Conservation (phyloP, 92 coral and sea anemone species). For the Pocillopora meandrina region DNA sequence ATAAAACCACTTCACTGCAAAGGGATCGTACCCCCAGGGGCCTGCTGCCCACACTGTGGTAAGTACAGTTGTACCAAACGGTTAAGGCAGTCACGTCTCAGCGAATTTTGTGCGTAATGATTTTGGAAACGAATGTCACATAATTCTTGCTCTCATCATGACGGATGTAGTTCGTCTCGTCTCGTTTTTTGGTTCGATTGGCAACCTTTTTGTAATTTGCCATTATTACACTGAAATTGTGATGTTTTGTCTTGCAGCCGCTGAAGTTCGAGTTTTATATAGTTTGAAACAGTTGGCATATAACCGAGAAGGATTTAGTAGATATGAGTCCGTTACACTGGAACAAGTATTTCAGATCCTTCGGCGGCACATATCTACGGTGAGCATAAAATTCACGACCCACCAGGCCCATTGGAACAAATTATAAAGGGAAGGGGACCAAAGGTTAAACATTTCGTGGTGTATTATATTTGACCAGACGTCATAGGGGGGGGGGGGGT, state of each 20-base stretch:
- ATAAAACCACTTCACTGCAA: slow-evolving; percentile 76
- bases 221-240: neutral
- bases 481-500: no score
- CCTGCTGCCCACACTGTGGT: slow-evolving; percentile 96
- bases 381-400: slow-evolving; percentile 38
- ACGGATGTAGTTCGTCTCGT: neutral
- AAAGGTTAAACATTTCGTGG: no score
- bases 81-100: neutral
- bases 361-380: slow-evolving; percentile 93
- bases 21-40: slow-evolving; percentile 94
- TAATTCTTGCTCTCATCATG: neutral
- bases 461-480: no score
- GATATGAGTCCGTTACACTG: slow-evolving; percentile 76
- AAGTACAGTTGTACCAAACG: slow-evolving; percentile 19
- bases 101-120: neutral
- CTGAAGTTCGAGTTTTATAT: slow-evolving; percentile 83
- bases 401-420: neutral
- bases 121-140: neutral
- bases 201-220: neutral
- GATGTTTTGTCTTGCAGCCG: slow-evolving; percentile 67
- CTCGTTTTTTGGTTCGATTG: neutral
- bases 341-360: slow-evolving; percentile 74
- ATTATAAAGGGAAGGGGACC: no score
- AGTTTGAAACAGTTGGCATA: slow-evolving; percentile 72
- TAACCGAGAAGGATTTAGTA: slow-evolving; percentile 77